A percentile compares a stretch with the other conserved stretches of the same genome.
phyloP scores from a whole-genome alignment of 2,113 vertebrate genomes.

The Coryphaenoides rupestris region DNA sequence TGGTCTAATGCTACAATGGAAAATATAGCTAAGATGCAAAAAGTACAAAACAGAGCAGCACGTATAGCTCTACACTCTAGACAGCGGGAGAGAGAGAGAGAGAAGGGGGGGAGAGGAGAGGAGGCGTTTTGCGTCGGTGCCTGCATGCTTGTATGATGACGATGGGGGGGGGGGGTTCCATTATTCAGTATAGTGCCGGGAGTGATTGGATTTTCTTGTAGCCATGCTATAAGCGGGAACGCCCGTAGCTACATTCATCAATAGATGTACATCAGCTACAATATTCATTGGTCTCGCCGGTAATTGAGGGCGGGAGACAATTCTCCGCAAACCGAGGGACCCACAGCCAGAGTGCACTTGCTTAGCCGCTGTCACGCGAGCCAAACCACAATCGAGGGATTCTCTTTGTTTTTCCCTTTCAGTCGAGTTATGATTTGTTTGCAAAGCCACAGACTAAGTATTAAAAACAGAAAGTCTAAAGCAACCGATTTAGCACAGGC shows the following conservation, averaged over 20 bases:
- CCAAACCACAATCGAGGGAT: neutral
- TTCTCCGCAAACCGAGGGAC: conserved; percentile 39
- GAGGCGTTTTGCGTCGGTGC: conserved; percentile 15
- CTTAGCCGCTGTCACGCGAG: conserved; percentile 14
- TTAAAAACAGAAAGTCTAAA: no score
- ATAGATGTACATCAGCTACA: conserved; percentile 52
- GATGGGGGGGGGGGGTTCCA: conserved; percentile 47
- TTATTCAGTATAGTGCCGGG: conserved; percentile 49
- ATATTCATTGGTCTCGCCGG: conserved; percentile 37
- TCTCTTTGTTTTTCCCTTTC: neutral
- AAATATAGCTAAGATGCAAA: no score
- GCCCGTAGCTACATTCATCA: conserved; percentile 50
- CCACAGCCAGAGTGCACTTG: conserved; percentile 12
- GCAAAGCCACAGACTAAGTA: no score
- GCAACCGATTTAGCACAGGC: no score
- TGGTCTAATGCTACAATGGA: no score
- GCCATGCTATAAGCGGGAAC: neutral
- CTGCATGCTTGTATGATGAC: conserved; percentile 8
- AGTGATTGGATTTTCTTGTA: conserved; percentile 55
- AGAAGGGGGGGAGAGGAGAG: no score
- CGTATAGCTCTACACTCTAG: no score
- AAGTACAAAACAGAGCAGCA: no score
- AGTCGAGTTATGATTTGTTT: no score
- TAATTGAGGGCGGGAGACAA: conserved; percentile 58
- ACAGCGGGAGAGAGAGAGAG: no score